A percentile compares a stretch with the other conserved stretches of the same genome.
Evolutionary conservation across 2,797 vertebrate species (phyloP).

Genomic region (Furcifer pardalis): DNA sequence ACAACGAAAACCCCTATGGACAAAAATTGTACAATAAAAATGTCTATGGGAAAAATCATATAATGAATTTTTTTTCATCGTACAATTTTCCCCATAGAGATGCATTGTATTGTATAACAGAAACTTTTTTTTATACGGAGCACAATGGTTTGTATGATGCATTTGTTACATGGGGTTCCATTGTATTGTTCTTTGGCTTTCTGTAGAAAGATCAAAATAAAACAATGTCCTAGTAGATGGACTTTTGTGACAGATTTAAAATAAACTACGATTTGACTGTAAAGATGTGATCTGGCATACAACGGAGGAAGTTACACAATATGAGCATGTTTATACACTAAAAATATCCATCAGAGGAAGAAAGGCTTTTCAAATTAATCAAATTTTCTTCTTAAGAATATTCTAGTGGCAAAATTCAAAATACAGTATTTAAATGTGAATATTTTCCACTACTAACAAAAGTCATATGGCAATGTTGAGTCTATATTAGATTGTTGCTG

Average conservation of each 20-base stretch:
- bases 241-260: slow-evolving; percentile 14
- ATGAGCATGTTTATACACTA: not conserved
- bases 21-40: no score
- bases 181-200: slow-evolving; percentile 22
- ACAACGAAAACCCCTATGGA: no score
- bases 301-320: slow-evolving; percentile 33
- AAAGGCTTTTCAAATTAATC: slow-evolving; percentile 38
- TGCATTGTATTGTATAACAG: no score
- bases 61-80: no score
- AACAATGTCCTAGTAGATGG: slow-evolving; percentile 23
- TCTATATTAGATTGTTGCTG: slow-evolving; percentile 4
- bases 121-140: no score
- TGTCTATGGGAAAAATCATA: no score
- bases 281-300: slow-evolving; percentile 11
- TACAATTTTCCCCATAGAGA: no score
- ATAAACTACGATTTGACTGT: slow-evolving; percentile 15
- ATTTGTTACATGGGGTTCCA: no score
- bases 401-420: slow-evolving; percentile 8
- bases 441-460: slow-evolving; percentile 19
- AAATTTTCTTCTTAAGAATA: slow-evolving; percentile 19
- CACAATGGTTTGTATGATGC: no score
- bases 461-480: not conserved
- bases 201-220: not conserved
- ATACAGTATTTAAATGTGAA: not conserved
- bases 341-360: slow-evolving; percentile 29